Base-by-base conservation (phyloP, 2,797 vertebrate species). In the Enteromius fasciolatus region DNA sequence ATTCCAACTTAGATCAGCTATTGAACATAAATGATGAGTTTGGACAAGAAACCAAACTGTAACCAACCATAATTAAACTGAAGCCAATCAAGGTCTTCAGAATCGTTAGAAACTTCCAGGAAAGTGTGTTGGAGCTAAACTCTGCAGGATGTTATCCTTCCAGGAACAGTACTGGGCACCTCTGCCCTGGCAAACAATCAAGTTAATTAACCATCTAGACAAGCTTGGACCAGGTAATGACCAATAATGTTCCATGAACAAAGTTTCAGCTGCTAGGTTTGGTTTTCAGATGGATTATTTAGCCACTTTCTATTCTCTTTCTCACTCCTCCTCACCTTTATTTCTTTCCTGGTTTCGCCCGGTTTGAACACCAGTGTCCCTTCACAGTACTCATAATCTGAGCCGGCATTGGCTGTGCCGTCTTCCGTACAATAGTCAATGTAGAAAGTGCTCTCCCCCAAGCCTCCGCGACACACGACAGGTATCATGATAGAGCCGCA, bases 391-490 rank as follows among this genome's bases (percentile, higher is more conserved):
- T 96, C 91, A 2, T 96, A 97, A 85, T 97, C 97, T 0, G 97
- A 97, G 0, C 96, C 94, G 0, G 96, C 95, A 54, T 98, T 97
- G 89, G 97, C 98, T 0, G 98, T 97, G 11, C 97, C 97, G 1
- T 99, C 97, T 86, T 98, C 98, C 0, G 98, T 98, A 87, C 95
- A 94, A 94, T 98, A 99, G 90, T 99, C 97, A 75, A 99, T 96
- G 1, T 98, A 98, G 94, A 98, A 98, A 4, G 97, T 97, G 90
- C 95, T 97, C 84, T 96, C 94, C 46, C 93, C 94, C 6, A 96
- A 94, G 6, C 94, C 87, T 0, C 96, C 96, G 8, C 93, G 93
- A 87, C 97, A 98, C 2, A 93, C 81, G 14, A 98, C 96, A 0
- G 94, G 93, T 89, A 89, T 95, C 23, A 81, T 95, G 90, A 12